phyloP scores from a whole-genome alignment of 1,140 invertebrate species.

The Araneus ventricosus region DNA sequence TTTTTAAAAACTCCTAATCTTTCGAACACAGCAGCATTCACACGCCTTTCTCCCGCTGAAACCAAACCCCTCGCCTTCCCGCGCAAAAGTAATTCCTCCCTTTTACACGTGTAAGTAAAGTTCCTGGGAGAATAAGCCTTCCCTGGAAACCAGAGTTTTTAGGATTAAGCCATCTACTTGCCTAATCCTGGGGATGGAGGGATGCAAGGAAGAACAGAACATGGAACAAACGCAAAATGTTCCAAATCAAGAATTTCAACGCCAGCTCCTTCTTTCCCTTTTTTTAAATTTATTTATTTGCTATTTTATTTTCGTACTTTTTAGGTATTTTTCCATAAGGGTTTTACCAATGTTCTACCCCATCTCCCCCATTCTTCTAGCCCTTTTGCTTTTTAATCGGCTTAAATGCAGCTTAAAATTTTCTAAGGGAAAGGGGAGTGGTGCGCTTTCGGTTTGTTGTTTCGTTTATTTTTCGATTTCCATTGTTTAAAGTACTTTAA shows the following conservation, averaged over 20 bases:
- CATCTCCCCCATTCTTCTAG: neutral
- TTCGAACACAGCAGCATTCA: neutral
- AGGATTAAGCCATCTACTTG: constrained; percentile 29
- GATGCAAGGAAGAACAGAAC: neutral
- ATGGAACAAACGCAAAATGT: neutral
- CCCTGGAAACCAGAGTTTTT: neutral
- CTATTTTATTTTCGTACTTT: neutral
- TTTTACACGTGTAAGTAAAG: neutral
- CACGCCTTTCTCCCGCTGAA: neutral
- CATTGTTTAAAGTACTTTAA: neutral
- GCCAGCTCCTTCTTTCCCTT: neutral
- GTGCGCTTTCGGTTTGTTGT: neutral
- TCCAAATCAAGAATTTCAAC: constrained; percentile 19
- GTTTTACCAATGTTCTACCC: neutral
- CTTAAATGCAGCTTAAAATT: constrained; percentile 3
- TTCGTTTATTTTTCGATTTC: neutral
- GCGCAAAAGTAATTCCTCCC: neutral
- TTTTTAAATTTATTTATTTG: neutral
- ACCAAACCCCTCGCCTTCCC: neutral
- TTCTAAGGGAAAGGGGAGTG: neutral
- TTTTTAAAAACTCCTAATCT: neutral
- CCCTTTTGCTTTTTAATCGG: constrained; percentile 9
- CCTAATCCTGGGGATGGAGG: neutral
- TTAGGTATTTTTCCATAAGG: neutral
- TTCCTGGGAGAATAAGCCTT: constrained; percentile 34